A percentile compares a stretch with the other conserved stretches of the same genome.
phyloP scores from a whole-genome alignment of 2,888 invertebrate species.

The Drosophila niveifrons region DNA sequence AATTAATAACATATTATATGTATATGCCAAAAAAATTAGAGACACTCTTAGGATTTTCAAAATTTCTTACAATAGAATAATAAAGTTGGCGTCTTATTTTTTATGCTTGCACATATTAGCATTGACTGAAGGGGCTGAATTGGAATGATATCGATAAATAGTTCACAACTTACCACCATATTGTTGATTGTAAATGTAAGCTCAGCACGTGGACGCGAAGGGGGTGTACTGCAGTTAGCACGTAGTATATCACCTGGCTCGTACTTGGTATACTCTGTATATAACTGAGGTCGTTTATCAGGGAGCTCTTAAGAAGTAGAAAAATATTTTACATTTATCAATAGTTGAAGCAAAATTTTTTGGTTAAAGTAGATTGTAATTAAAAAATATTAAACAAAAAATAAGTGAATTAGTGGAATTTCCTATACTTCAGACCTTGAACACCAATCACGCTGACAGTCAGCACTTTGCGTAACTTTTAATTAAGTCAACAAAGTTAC shows the following conservation, averaged over 20 bases:
- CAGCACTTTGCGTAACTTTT: slow-evolving; percentile 65
- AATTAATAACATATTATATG: too few species aligned
- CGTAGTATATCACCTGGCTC: slow-evolving; percentile 90
- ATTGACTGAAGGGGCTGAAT: neutral
- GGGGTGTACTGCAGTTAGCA: slow-evolving; percentile 93
- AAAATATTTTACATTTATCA: neutral
- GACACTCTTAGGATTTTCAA: too few species aligned
- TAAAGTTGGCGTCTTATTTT: neutral
- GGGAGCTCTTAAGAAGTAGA: slow-evolving; percentile 88
- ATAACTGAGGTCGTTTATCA: slow-evolving; percentile 88
- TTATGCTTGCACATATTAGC: neutral
- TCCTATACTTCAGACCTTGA: slow-evolving; percentile 30
- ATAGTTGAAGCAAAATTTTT: neutral
- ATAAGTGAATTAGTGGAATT: slow-evolving; percentile 30
- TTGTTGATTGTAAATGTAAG: slow-evolving; percentile 92
- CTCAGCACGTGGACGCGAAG: slow-evolving; percentile 91
- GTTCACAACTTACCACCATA: slow-evolving; percentile 88
- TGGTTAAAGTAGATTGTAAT: slow-evolving; percentile 11
- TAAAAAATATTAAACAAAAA: slow-evolving; percentile 46
- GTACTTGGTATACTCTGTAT: slow-evolving; percentile 91
- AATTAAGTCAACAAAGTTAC: slow-evolving; percentile 75
- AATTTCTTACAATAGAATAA: neutral
- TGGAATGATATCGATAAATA: neutral
- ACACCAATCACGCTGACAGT: slow-evolving; percentile 31
- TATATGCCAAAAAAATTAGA: too few species aligned